phyloP scores from a whole-genome alignment of 2,888 invertebrate species.

The Boloria selene region DNA sequence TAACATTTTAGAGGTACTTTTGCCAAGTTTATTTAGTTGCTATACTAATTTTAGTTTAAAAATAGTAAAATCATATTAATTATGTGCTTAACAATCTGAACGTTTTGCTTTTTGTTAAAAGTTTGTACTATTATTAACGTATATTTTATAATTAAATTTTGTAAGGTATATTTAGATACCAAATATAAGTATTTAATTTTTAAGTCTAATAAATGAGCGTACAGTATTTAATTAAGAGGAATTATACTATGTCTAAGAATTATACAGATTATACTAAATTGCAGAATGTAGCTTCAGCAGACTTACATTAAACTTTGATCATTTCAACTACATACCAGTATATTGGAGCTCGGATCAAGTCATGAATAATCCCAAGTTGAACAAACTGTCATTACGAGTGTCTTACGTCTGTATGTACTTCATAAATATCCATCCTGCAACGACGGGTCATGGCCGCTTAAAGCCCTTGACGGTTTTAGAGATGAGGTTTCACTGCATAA shows the following conservation, averaged over 20 bases:
- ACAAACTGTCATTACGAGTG: conserved; percentile 51
- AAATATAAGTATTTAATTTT: conserved; percentile 8
- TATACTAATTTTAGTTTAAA: background rate
- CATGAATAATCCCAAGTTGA: conserved; percentile 50
- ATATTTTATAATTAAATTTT: too few species aligned
- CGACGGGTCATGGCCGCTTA: conserved; percentile 80
- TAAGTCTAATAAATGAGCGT: background rate
- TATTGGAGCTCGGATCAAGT: conserved; percentile 42
- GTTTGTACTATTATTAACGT: too few species aligned
- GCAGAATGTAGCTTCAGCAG: conserved; percentile 1
- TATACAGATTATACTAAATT: background rate
- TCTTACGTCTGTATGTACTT: conserved; percentile 40
- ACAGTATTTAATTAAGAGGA: conserved; percentile 5
- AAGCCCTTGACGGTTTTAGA: conserved; percentile 78
- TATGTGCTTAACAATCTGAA: too few species aligned
- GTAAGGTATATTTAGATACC: background rate
- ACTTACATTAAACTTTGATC: conserved; percentile 21
- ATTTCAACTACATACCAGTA: conserved; percentile 28
- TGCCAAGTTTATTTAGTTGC: background rate
- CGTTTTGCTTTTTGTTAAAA: too few species aligned
- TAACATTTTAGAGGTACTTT: conserved; percentile 28
- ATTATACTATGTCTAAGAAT: conserved; percentile 8
- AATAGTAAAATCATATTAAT: background rate
- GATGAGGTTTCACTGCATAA: conserved; percentile 62
- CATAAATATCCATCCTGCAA: conserved; percentile 56